Evolutionary conservation across 2,113 vertebrate genomes (phyloP).

Genomic region (Pagrus major): DNA sequence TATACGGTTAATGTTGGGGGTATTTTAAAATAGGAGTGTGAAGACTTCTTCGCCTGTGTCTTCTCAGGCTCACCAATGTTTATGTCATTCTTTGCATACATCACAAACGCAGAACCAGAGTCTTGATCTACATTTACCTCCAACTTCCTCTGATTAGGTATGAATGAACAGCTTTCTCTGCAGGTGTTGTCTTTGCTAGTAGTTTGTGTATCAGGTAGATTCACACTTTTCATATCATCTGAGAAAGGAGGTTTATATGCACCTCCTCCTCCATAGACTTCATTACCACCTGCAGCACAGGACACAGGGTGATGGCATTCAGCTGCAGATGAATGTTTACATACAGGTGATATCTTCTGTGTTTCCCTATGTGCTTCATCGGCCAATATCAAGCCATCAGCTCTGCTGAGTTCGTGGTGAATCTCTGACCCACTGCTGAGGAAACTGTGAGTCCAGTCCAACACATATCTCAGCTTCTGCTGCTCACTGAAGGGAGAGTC

Average conservation of each 20-base stretch:
- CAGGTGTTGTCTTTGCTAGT: not conserved
- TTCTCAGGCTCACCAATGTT: not conserved
- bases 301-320: not conserved
- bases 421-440: slow-evolving; percentile 28
- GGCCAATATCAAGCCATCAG: not conserved
- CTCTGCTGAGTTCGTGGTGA: slow-evolving; percentile 29
- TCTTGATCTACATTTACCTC: not conserved
- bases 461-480: slow-evolving; percentile 77
- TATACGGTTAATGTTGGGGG: slow-evolving; percentile 52
- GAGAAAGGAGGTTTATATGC: not conserved
- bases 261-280: not conserved
- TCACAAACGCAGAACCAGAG: not conserved
- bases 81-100: not conserved
- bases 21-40: slow-evolving; percentile 2
- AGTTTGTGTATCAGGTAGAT: slow-evolving; percentile 18
- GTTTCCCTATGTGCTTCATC: not conserved
- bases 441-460: slow-evolving; percentile 80
- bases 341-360: not conserved
- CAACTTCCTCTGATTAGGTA: slow-evolving; percentile 34
- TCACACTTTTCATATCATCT: not conserved
- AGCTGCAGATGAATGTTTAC: not conserved
- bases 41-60: not conserved
- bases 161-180: not conserved
- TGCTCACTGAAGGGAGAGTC: slow-evolving; percentile 70
- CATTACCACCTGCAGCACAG: not conserved